phyloP scores from a whole-genome alignment of 2,113 vertebrate species.

The Motacilla tschutschensis region DNA sequence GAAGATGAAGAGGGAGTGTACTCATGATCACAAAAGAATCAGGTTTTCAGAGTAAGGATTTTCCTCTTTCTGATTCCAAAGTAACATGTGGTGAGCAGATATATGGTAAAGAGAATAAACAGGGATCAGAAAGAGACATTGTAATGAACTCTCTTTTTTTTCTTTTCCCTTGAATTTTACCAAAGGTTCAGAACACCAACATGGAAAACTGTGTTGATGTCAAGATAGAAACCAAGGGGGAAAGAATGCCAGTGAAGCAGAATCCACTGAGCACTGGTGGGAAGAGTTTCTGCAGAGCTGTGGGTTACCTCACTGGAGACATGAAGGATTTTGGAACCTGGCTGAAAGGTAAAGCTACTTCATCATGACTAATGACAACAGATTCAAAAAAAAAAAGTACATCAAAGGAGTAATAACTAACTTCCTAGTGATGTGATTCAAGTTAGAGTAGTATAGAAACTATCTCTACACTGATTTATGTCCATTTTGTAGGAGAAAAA shows the following conservation, averaged over 20 bases:
- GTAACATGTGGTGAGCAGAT: neutral
- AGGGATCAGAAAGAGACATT: neutral
- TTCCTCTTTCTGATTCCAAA: neutral
- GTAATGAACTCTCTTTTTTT: neutral
- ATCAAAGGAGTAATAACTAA: neutral
- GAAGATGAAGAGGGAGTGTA: neutral
- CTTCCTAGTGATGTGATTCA: neutral
- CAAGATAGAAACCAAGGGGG: conserved; percentile 6
- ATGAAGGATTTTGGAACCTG: conserved; percentile 73
- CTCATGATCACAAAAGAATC: neutral
- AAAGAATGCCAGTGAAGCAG: conserved; percentile 28
- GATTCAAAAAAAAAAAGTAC: neutral
- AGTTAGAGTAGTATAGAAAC: neutral
- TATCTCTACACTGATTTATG: neutral
- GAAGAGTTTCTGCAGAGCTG: conserved; percentile 49
- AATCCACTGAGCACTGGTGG: conserved; percentile 9
- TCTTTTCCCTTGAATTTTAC: neutral
- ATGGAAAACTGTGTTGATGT: conserved; percentile 66
- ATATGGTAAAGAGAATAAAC: neutral
- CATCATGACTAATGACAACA: neutral
- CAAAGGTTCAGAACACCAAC: neutral
- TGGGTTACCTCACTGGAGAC: conserved; percentile 67
- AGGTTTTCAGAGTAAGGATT: neutral
- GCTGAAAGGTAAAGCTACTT: conserved; percentile 71
- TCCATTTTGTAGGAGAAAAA: neutral